Evolutionary conservation across 1,140 invertebrate genomes (phyloP), one percentile per base, ranked within the genome.

Genomic region (Ceratosolen fusciceps): DNA sequence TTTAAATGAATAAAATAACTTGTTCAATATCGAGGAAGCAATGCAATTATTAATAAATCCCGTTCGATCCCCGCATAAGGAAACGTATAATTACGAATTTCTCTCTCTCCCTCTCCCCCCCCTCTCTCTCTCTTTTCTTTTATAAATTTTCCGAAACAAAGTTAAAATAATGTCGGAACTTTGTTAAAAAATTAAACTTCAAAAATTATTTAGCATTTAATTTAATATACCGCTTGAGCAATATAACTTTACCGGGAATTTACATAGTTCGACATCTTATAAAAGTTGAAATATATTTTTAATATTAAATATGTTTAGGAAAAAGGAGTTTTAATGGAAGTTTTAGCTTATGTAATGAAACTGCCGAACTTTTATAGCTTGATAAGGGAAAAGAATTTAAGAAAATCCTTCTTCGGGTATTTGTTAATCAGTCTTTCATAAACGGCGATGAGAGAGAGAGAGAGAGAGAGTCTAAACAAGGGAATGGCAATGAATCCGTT

Each of bases 101-200:
- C n/a, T n/a, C n/a, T n/a, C n/a, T n/a, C n/a, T n/a, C n/a, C n/a
- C n/a, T n/a, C n/a, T n/a, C n/a, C n/a, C n/a, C n/a, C n/a, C n/a
- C n/a, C n/a, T n/a, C n/a, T n/a, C n/a, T n/a, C n/a, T n/a, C n/a
- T n/a, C n/a, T n/a, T n/a, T n/a, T n/a, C n/a, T n/a, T n/a, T n/a
- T n/a, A n/a, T n/a, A n/a, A n/a, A n/a, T n/a, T n/a, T n/a, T n/a
- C n/a, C n/a, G n/a, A n/a, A n/a, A n/a, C n/a, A n/a, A n/a, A n/a
- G n/a, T 58, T 29, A 12, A 58, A 58, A 58, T 58, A 58, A 29
- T 26, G 3, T 3, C 12, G 26, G 7, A 58, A 58, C 24, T 26
- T 58, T 58, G 1, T 54, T 24, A 58, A 58, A 58, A 58, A 58
- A 29, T 58, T 58, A 26, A 58, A 58, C 54, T 58, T 58, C n/a